Conservation (phyloP, 2,888 invertebrate genomes). For the Hypsopygia costalis region DNA sequence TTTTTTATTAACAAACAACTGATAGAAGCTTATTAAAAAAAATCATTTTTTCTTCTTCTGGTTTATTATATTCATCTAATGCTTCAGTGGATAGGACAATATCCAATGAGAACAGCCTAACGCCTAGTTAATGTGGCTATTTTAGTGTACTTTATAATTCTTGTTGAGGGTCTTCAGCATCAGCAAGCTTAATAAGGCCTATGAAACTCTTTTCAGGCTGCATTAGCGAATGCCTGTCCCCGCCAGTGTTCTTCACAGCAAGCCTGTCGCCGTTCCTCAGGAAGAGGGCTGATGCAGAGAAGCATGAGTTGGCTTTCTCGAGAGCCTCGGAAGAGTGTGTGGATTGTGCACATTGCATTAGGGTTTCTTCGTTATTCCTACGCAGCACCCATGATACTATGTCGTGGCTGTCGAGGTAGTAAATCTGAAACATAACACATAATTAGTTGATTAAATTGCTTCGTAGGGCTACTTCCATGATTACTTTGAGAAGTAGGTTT, state of each 20-base stretch:
- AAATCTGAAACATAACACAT: conserved; percentile 76
- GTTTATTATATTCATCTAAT: too few relatives aligned
- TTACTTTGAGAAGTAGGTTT: too few relatives aligned
- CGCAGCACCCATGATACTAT: conserved; percentile 87
- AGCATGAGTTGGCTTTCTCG: conserved; percentile 86
- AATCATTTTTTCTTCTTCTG: too few relatives aligned
- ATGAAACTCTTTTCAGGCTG: conserved; percentile 90
- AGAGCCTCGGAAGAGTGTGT: conserved; percentile 75
- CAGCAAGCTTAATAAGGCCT: conserved; percentile 88
- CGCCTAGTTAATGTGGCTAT: too few relatives aligned
- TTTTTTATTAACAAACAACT: too few relatives aligned
- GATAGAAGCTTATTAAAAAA: too few relatives aligned
- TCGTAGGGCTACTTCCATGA: too few relatives aligned
- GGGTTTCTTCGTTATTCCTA: conserved; percentile 81
- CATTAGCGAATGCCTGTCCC: conserved; percentile 84
- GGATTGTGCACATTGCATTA: conserved; percentile 88
- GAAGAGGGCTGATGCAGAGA: conserved; percentile 84
- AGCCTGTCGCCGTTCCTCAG: conserved; percentile 83
- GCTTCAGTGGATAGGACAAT: too few relatives aligned
- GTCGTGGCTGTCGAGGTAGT: conserved; percentile 89
- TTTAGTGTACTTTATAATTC: conserved; percentile 38
- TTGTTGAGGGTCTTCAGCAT: conserved; percentile 62
- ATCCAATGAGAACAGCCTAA: too few relatives aligned
- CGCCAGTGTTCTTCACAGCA: conserved; percentile 85
- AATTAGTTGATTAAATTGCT: background rate